phyloP scores from a whole-genome alignment of 92 coral and sea anemone species.

The Porites evermanni region DNA sequence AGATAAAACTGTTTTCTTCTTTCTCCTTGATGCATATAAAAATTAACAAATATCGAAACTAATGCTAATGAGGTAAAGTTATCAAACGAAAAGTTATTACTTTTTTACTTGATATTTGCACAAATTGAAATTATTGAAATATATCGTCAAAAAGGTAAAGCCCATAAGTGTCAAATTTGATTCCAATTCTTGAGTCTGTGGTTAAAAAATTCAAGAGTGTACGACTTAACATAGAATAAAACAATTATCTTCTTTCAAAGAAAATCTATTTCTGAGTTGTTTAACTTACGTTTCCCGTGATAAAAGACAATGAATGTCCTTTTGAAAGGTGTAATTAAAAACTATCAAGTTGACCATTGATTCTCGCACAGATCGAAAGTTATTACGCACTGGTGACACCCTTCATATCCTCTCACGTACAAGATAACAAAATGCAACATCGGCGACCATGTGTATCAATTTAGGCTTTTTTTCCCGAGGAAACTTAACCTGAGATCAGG shows the following conservation, averaged over 20 bases:
- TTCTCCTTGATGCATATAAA: background rate
- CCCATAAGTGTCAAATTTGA: background rate
- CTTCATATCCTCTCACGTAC: background rate
- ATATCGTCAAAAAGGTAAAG: background rate
- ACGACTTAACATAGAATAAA: too few species aligned
- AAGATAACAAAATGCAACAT: background rate
- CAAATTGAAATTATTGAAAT: conserved; percentile 8
- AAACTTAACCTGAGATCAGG: background rate
- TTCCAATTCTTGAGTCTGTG: background rate
- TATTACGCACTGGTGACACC: background rate
- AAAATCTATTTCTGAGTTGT: background rate
- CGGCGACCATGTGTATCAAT: background rate
- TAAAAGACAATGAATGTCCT: too few species aligned
- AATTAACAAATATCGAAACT: background rate
- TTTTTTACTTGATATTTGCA: conserved; percentile 11
- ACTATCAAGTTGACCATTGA: background rate
- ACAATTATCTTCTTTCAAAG: background rate
- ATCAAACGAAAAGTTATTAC: background rate
- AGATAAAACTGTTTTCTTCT: background rate
- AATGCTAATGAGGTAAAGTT: conserved; percentile 1
- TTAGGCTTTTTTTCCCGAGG: background rate
- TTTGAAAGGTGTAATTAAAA: background rate
- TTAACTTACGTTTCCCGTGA: too few species aligned
- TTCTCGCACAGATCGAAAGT: background rate
- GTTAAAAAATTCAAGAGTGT: background rate